A percentile compares a stretch with the other conserved stretches of the same genome.
Conservation (phyloP, 2,888 invertebrate genomes). For the Aphidoletes aphidimyza region DNA sequence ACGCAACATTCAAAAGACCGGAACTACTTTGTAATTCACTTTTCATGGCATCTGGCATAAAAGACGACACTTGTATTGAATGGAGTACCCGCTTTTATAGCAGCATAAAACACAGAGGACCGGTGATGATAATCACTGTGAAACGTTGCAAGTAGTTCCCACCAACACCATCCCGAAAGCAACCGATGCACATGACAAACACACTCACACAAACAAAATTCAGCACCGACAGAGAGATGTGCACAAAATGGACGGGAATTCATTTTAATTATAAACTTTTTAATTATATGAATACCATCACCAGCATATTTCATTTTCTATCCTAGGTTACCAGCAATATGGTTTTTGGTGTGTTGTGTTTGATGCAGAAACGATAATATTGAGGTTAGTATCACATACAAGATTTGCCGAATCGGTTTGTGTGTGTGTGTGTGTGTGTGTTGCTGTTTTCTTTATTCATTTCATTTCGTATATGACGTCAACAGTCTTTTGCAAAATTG, state of each 20-base stretch:
- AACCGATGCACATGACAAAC: no score
- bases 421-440: no score
- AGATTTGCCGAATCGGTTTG: neutral
- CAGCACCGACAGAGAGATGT: neutral
- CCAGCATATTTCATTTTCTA: neutral
- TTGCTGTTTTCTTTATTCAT: neutral
- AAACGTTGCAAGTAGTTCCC: neutral
- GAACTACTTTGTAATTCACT: conserved; percentile 33
- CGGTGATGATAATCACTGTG: neutral
- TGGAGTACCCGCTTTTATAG: neutral
- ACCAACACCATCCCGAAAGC: neutral
- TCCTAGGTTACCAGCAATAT: neutral
- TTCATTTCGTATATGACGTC: neutral
- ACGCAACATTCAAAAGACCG: conserved; percentile 28
- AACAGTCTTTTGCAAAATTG: neutral
- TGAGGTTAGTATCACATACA: neutral
- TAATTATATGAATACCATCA: conserved; percentile 12
- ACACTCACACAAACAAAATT: neutral
- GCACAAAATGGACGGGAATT: conserved; percentile 4
- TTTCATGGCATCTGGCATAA: neutral
- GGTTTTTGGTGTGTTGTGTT: neutral
- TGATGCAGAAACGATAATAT: neutral
- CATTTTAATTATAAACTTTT: conserved; percentile 12
- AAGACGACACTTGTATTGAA: neutral
- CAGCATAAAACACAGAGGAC: no score